These are phyloP conservation scores for Theristicus caerulescens DNA, from an alignment of 2,113 vertebrate species.

Conservation along the genomic window DNA sequence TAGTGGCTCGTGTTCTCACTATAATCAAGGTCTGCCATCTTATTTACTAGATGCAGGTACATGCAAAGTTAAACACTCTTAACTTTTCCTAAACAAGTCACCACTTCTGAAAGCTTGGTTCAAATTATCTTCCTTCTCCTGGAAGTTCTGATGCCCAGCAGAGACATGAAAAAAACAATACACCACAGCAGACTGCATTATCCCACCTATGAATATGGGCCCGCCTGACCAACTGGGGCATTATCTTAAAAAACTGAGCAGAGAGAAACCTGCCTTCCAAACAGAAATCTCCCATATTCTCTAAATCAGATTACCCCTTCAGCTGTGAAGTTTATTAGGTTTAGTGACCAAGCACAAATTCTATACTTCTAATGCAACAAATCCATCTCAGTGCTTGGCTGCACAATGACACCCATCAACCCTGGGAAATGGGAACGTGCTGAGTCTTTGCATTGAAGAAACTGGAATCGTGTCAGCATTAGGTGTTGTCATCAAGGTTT, in stretches of 20 bases:
- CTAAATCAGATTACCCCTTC: background rate
- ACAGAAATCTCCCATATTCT: background rate
- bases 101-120: background rate
- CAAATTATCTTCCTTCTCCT: background rate
- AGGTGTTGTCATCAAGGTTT: background rate
- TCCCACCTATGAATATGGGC: background rate
- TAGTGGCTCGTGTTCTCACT: background rate
- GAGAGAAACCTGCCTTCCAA: background rate
- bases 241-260: background rate
- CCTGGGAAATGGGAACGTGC: accelerated
- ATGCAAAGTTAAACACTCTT: background rate
- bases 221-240: accelerated
- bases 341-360: background rate
- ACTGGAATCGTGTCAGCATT: background rate
- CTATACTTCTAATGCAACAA: background rate
- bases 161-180: background rate
- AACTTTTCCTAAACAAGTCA: background rate
- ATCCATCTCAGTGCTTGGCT: background rate
- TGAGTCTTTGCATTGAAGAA: background rate
- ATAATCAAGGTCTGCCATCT: background rate
- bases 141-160: background rate
- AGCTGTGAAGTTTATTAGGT: background rate
- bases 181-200: background rate
- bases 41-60: background rate
- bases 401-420: accelerated